Conservation (phyloP, 2,113 vertebrate genomes). For the Pangasianodon gigas region DNA sequence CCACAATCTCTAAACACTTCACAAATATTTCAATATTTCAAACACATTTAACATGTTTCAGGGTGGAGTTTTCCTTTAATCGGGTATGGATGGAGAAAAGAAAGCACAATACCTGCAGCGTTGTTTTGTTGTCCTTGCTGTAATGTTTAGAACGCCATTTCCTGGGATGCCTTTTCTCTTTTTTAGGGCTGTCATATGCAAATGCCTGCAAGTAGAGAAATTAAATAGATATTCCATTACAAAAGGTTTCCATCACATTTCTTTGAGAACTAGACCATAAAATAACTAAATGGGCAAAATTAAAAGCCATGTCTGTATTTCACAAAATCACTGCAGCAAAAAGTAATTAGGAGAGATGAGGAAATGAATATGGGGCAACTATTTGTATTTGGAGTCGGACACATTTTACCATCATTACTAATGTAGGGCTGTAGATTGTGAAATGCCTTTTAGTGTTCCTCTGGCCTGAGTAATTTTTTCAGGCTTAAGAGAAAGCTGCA, state of each 20-base stretch:
- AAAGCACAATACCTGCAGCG: slow-evolving; percentile 81
- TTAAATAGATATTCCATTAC: background rate
- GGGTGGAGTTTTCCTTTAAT: background rate
- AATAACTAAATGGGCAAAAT: background rate
- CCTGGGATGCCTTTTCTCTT: slow-evolving; percentile 88
- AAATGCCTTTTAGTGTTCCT: background rate
- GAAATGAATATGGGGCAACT: background rate
- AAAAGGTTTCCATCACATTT: background rate
- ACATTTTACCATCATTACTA: background rate
- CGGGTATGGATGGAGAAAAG: too few species aligned
- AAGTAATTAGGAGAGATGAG: background rate
- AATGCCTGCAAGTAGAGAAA: slow-evolving; percentile 71
- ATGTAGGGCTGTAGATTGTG: background rate
- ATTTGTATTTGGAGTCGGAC: background rate
- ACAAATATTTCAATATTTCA: background rate
- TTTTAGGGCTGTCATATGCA: slow-evolving; percentile 92
- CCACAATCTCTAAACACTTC: background rate
- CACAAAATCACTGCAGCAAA: background rate
- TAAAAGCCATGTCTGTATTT: background rate
- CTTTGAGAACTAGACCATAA: background rate
- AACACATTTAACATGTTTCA: background rate
- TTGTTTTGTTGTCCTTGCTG: slow-evolving; percentile 92
- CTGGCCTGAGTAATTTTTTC: background rate
- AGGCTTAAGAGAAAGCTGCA: background rate
- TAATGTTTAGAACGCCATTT: slow-evolving; percentile 89